Conservation (phyloP, 2,888 invertebrate genomes). For the Galerucella calmariensis region DNA sequence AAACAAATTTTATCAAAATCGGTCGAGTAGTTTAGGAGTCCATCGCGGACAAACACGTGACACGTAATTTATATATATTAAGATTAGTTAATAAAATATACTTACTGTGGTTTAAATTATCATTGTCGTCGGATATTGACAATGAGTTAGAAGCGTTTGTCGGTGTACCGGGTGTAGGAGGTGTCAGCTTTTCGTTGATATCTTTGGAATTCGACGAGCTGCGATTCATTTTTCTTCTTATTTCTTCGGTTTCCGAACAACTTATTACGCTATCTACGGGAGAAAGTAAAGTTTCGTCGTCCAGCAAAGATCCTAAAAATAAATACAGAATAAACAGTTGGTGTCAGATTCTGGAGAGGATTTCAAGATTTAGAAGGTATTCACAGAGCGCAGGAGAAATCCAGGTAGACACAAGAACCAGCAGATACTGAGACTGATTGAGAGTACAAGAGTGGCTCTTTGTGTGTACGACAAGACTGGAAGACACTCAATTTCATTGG, state of each 20-base stretch:
- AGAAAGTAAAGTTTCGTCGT: conserved; percentile 78
- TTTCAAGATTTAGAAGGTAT: no score
- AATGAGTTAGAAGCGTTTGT: conserved; percentile 82
- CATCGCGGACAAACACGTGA: no score
- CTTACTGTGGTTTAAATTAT: conserved; percentile 34
- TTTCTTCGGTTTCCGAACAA: conserved; percentile 72
- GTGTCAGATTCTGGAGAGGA: not conserved
- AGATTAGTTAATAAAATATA: not conserved
- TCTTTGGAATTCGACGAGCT: conserved; percentile 67
- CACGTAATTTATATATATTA: no score
- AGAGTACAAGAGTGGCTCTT: no score
- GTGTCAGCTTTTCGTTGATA: conserved; percentile 61
- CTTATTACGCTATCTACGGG: conserved; percentile 84
- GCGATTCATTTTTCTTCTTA: conserved; percentile 58
- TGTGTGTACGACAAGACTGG: no score
- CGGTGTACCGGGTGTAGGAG: conserved; percentile 77
- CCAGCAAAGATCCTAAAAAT: conserved; percentile 71
- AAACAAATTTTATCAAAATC: no score
- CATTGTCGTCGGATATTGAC: conserved; percentile 79
- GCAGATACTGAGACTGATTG: no score
- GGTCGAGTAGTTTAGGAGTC: no score
- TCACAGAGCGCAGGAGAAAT: no score
- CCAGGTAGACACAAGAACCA: no score
- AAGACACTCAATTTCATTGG: no score
- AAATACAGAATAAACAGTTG: conserved; percentile 5